Base-by-base conservation (phyloP, 2,888 invertebrate species). In the Eugnorisma glareosa region DNA sequence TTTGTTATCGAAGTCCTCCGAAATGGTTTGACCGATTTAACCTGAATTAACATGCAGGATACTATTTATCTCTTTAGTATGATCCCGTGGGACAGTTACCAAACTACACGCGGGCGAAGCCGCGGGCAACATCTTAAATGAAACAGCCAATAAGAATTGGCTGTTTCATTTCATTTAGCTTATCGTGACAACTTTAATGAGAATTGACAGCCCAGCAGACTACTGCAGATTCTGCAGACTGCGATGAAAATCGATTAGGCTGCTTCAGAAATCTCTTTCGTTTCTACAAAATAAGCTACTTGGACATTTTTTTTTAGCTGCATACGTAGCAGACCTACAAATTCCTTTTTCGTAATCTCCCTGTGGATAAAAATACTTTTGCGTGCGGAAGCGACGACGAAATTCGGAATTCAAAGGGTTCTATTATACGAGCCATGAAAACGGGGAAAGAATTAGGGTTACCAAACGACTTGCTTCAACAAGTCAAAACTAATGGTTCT, bases 381-480 rank as follows among this genome's bases (percentile, higher is more conserved):
- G 35, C 64, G 31, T 61, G 40, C 40, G 21, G 15, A 8, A 40
- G 1, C 2, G 57, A 15, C 24, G 18, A 18, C 5, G 35, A n/a
- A 31, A 70, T 77, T 77, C 28, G 48, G 13, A 59, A 75, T 59
- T 37, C n/a, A 79, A 70, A 51, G 66, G 80, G 68, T 70, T 61
- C 31, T 24, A 15, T 31, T 66, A 45, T 15, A 35, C 2, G 15
- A 73, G 18, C 5, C 1, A n/a, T 15, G 13, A 18, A 67, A 69
- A 37, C 13, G 59, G 51, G 59, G 35, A n/a, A 59, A 35, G 24
- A 70, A 6, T 61, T 80, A 70, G 75, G 80, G 68, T 79, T n/a
- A 75, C 80, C 80, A 80, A 18, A 43, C 67, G 35, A n/a, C 15
- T 63, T 7, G 31, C 10, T 57, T n/a, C n/a, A 4, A 5, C 18